phyloP scores from a whole-genome alignment of 1,140 invertebrate genomes.

The Temnothorax longispinosus region DNA sequence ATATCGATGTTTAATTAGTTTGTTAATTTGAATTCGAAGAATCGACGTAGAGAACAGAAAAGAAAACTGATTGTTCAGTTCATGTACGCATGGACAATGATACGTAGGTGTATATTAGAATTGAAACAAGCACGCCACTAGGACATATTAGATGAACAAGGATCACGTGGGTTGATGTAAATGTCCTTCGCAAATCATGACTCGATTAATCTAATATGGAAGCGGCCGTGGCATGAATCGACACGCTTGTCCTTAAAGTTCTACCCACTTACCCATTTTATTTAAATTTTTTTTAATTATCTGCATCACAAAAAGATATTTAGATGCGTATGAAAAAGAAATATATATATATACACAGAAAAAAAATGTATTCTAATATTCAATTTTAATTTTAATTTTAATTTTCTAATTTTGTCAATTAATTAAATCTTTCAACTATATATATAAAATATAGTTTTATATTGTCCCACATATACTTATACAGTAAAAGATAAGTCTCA shows the following conservation, averaged over 20 bases:
- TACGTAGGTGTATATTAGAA: background rate
- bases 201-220: constrained; percentile 40
- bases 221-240: background rate
- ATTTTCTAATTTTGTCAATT: background rate
- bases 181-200: constrained; percentile 1
- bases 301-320: background rate
- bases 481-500: background rate
- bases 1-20: too few relatives aligned
- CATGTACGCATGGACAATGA: background rate
- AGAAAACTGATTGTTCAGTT: too few relatives aligned
- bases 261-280: background rate
- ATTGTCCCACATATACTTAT: background rate
- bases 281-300: background rate
- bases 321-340: background rate
- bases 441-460: background rate
- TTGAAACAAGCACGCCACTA: background rate
- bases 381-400: background rate
- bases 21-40: too few relatives aligned
- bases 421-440: background rate
- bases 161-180: background rate
- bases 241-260: background rate
- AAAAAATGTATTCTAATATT: background rate
- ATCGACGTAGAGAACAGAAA: too few relatives aligned
- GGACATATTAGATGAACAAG: background rate
- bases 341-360: background rate